A percentile compares a stretch with the other conserved stretches of the same genome.
phyloP scores from a whole-genome alignment of 2,888 invertebrate genomes.

The Eristalis tenax region DNA sequence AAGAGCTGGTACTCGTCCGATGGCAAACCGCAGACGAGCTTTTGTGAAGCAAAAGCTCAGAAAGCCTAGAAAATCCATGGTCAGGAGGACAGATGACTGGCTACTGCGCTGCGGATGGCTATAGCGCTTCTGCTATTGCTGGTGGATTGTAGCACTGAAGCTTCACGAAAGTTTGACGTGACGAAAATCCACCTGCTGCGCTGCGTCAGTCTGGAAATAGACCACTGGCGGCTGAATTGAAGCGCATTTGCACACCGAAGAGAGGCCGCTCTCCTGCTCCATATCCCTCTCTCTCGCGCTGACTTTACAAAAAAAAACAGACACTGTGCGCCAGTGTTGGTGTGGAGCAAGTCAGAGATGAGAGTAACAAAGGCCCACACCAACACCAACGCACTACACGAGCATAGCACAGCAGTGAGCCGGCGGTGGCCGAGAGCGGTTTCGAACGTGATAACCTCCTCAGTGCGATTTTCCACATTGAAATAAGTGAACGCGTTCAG shows the following conservation, averaged over 20 bases:
- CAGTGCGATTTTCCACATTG: constrained; percentile 69
- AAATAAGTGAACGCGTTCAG: constrained; percentile 57
- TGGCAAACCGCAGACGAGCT: neutral
- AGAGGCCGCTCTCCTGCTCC: constrained; percentile 25
- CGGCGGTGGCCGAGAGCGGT: constrained; percentile 41
- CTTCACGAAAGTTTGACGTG: neutral
- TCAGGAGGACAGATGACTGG: neutral
- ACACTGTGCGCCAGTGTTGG: neutral
- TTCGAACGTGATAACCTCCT: constrained; percentile 68
- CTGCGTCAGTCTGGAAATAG: constrained; percentile 69
- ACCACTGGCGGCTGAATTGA: constrained; percentile 50
- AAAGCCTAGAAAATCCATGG: neutral
- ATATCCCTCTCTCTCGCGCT: constrained; percentile 5
- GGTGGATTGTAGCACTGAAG: neutral
- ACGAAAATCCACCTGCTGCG: constrained; percentile 69
- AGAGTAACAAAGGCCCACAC: constrained; percentile 39
- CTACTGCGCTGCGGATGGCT: neutral
- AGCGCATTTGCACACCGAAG: constrained; percentile 36
- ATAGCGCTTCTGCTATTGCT: neutral
- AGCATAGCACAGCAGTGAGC: neutral
- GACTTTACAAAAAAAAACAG: neutral
- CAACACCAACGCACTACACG: neutral
- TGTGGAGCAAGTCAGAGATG: constrained; percentile 26
- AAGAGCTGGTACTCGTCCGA: neutral
- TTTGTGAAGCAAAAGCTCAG: neutral